Percentiles rank a stretch among this genome's conserved stretches.
Evolutionary conservation across 1,140 invertebrate genomes (phyloP).

Genomic region (Apis cerana): DNA sequence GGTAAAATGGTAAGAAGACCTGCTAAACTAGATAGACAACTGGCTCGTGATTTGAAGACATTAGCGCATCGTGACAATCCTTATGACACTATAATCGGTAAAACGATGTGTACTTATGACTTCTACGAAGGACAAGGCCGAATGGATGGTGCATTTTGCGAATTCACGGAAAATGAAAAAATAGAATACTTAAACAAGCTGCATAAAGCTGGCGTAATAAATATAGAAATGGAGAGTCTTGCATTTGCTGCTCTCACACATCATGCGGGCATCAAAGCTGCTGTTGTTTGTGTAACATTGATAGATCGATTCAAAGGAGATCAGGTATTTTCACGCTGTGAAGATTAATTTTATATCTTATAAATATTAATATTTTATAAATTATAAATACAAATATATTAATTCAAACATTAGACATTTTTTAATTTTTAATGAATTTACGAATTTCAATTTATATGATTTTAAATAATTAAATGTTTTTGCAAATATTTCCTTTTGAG

Average conservation of each 20-base stretch:
- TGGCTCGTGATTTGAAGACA: conserved; percentile 89
- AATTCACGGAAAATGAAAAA: conserved; percentile 94
- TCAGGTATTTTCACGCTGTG: conserved; percentile 84
- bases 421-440: too few species aligned
- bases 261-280: conserved; percentile 95
- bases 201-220: conserved; percentile 91
- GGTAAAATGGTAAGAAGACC: conserved; percentile 92
- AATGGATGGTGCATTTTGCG: conserved; percentile 98
- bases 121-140: conserved; percentile 99
- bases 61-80: conserved; percentile 87
- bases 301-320: conserved; percentile 97
- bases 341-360: too few species aligned
- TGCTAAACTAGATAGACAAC: conserved; percentile 89
- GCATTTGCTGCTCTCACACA: conserved; percentile 96
- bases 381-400: not conserved
- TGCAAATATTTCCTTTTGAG: too few species aligned
- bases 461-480: too few species aligned
- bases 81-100: conserved; percentile 93
- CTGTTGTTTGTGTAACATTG: conserved; percentile 95
- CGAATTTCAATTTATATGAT: too few species aligned
- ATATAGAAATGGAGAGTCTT: conserved; percentile 99
- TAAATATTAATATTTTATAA: not conserved
- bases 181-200: conserved; percentile 92
- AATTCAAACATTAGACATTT: too few species aligned
- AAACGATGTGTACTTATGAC: conserved; percentile 97